Percentiles rank a stretch among this genome's conserved stretches.
Evolutionary conservation across 2,113 vertebrate genomes (phyloP).

Genomic region (Cyprinus carpio): DNA sequence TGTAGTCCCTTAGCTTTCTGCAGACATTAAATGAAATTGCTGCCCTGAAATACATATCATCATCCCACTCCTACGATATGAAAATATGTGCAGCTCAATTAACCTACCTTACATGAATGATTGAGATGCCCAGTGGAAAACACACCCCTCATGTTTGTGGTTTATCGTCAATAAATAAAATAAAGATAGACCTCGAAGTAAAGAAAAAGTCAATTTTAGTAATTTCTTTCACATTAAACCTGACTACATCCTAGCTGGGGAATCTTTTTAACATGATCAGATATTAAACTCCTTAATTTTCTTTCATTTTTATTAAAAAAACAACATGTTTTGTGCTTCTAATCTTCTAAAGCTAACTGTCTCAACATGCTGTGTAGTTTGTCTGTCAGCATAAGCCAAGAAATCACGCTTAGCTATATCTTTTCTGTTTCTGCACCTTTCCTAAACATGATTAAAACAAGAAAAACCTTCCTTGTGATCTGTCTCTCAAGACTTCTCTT

Average conservation of each 20-base stretch:
- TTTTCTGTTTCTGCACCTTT: background rate
- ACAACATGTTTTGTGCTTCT: background rate
- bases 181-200: background rate
- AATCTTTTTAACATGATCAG: background rate
- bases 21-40: background rate
- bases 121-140: conserved; percentile 15
- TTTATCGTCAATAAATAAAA: conserved; percentile 21
- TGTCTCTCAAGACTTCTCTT: background rate
- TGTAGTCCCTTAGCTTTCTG: conserved; percentile 28
- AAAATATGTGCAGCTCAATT: conserved; percentile 51
- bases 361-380: too few relatives aligned
- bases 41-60: conserved; percentile 33
- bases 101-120: conserved; percentile 35
- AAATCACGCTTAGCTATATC: background rate
- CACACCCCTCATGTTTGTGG: background rate
- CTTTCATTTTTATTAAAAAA: background rate
- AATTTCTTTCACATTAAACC: background rate
- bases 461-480: background rate
- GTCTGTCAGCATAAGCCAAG: background rate
- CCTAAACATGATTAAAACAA: background rate
- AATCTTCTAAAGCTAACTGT: background rate
- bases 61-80: conserved; percentile 3
- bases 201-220: background rate
- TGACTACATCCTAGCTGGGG: background rate
- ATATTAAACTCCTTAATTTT: background rate